These are phyloP conservation scores for Rhadina sibilatrix DNA, from an alignment of 2,113 vertebrate genomes.

Conservation along the genomic window DNA sequence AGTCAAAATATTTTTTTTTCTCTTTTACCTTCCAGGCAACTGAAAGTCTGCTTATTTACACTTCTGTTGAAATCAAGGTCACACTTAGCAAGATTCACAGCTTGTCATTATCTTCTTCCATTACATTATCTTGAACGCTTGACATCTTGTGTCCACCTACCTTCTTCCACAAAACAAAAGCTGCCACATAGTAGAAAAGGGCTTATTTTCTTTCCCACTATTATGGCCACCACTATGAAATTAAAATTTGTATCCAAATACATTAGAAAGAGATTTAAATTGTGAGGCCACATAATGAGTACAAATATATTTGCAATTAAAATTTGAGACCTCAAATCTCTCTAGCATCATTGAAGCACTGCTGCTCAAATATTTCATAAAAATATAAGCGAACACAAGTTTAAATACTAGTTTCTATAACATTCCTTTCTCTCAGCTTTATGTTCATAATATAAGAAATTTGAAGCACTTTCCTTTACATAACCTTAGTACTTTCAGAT, in stretches of 20 bases:
- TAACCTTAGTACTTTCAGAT: not conserved
- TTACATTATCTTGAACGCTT: not conserved
- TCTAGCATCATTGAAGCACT: not conserved
- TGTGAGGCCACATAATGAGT: not conserved
- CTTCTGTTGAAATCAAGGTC: not conserved
- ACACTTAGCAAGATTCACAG: not conserved
- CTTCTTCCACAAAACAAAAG: not conserved
- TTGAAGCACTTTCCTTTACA: not conserved
- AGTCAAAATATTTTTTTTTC: constrained; percentile 1
- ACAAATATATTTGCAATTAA: not conserved
- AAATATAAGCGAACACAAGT: fast-evolving
- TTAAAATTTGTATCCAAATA: not conserved
- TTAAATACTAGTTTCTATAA: not conserved
- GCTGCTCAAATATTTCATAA: not conserved
- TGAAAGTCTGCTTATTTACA: not conserved
- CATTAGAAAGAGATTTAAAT: not conserved
- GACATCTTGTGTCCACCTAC: not conserved
- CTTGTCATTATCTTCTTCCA: not conserved
- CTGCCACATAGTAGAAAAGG: not conserved
- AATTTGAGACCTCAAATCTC: not conserved
- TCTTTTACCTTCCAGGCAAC: not conserved
- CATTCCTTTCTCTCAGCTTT: not conserved
- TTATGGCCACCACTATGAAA: not conserved
- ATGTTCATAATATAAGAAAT: not conserved
- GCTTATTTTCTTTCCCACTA: not conserved